These are phyloP conservation scores for Harpalus rufipes DNA, from an alignment of 2,888 invertebrate species.

Conservation along the genomic window DNA sequence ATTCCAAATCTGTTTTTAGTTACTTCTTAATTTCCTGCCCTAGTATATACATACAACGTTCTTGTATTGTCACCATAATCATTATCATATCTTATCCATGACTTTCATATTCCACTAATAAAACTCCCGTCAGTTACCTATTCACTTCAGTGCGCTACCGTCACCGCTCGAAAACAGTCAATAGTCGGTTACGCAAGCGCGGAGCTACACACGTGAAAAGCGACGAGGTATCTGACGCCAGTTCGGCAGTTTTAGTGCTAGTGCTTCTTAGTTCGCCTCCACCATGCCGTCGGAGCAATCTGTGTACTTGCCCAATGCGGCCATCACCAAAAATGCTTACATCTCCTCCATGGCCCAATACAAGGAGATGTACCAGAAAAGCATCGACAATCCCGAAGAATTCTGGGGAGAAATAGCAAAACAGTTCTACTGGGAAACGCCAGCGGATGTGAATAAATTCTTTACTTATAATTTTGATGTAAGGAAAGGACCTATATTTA, in stretches of 20 bases:
- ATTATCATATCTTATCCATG: constrained; percentile 63
- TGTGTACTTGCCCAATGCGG: constrained; percentile 81
- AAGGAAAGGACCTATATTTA: constrained; percentile 91
- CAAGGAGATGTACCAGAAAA: constrained; percentile 89
- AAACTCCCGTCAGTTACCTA: constrained; percentile 1
- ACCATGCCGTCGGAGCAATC: constrained; percentile 80
- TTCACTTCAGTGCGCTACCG: constrained; percentile 20
- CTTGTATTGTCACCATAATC: constrained; percentile 60
- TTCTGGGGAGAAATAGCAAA: constrained; percentile 97
- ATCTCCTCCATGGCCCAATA: constrained; percentile 88
- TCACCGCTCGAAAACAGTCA: constrained; percentile 27
- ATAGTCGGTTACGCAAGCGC: constrained; percentile 40
- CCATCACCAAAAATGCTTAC: constrained; percentile 81
- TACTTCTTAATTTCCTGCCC: not conserved
- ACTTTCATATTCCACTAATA: constrained; percentile 59
- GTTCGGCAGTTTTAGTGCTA: constrained; percentile 14
- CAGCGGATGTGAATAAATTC: constrained; percentile 86
- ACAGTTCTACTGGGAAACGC: constrained; percentile 95
- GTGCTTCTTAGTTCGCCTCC: constrained; percentile 22
- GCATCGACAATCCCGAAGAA: constrained; percentile 91
- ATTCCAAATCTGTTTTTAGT: not conserved
- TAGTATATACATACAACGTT: not conserved
- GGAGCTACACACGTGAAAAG: constrained; percentile 30
- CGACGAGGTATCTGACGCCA: constrained; percentile 14
- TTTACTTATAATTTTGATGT: constrained; percentile 95